Evolutionary conservation across 2,888 invertebrate genomes (phyloP), one percentile per base, ranked within the genome.

Genomic region (Heliconius aoede): DNA sequence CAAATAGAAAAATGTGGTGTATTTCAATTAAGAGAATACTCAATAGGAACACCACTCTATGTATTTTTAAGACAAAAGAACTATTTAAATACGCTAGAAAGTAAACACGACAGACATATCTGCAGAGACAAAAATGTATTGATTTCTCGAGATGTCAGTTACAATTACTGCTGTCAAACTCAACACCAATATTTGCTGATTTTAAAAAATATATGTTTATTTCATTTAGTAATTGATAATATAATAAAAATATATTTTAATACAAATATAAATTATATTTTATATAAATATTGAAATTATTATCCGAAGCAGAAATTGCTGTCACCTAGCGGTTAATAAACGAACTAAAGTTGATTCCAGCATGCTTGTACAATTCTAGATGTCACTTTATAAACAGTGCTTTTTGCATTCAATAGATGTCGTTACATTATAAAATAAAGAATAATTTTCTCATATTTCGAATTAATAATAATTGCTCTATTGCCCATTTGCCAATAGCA

Each of bases 111-210:
- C 13, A 24, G 3, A n/a, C n/a, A n/a, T n/a, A 8, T 36, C 15
- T 24, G 36, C 36, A 64, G 4, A 51, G 9, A n/a, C 21, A 3
- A 9, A n/a, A 24, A 24, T 64, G 1, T 65, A 65, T 40, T 65
- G 65, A 65, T 65, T 36, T n/a, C n/a, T 8, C 15, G 15, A 65
- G n/a, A 36, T 24, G 65, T 65, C 65, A 65, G 36, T 40, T 36
- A 24, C 24, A 18, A n/a, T n/a, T n/a, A n/a, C n/a, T n/a, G n/a
- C 36, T 36, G 36, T 65, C 65, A 36, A 65, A 15, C 24, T 7
- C 24, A 18, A 36, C 13, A 36, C 1, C 3, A 60, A 55, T 55
- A 55, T 55, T 55, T 55, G 1, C 0, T 7, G 21, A 7, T 51
- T n/a, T n/a, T n/a, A n/a, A n/a, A 46, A 46, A 9, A 3, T 51